Evolutionary conservation across 1,140 invertebrate species (phyloP).

Genomic region (Acromyrmex heyeri): DNA sequence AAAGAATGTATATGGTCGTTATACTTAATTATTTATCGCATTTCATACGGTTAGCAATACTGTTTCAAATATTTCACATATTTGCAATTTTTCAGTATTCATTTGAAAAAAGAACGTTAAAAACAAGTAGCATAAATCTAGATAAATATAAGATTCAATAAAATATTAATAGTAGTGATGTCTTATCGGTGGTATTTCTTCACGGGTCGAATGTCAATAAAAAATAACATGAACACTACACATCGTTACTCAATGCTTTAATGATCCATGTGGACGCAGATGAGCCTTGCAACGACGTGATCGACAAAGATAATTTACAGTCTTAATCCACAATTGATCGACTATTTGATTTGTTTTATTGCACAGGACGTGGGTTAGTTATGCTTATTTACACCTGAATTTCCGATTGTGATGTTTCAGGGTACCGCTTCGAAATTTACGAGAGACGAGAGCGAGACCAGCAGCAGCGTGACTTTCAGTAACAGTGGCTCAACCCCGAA

Average conservation of each 20-base stretch:
- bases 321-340: not conserved
- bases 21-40: not conserved
- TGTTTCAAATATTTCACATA: not conserved
- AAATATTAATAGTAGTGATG: not conserved
- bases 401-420: conserved; percentile 56
- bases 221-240: not conserved
- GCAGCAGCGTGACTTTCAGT: conserved; percentile 83
- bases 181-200: not conserved
- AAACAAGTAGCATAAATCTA: not conserved
- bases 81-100: not conserved
- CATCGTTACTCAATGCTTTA: not conserved
- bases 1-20: conserved; percentile 1
- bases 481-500: conserved; percentile 85
- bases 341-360: conserved; percentile 34
- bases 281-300: not conserved
- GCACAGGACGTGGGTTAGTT: conserved; percentile 13
- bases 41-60: not conserved
- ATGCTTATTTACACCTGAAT: not conserved
- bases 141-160: not conserved
- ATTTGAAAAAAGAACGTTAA: not conserved
- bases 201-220: not conserved
- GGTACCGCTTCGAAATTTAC: conserved; percentile 78
- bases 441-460: conserved; percentile 82
- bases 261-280: not conserved
- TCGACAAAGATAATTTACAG: conserved; percentile 1